Evolutionary conservation across 2,888 invertebrate genomes (phyloP).

Genomic region (Platycheirus rosarum): DNA sequence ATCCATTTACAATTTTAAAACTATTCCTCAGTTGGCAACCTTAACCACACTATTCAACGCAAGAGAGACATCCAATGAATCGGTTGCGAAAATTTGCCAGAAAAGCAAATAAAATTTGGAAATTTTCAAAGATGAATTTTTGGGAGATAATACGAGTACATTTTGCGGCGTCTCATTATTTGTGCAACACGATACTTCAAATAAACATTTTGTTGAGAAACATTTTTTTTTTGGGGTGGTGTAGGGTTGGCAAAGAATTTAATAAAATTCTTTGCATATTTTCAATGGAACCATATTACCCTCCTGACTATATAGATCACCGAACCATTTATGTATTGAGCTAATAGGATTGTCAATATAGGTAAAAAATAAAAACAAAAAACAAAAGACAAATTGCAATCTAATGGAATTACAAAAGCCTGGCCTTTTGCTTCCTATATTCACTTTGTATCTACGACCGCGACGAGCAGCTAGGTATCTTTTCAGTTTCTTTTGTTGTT

Average conservation of each 20-base stretch:
- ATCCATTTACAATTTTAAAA: neutral
- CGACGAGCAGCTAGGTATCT: too few relatives aligned
- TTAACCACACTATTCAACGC: neutral
- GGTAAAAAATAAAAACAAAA: conserved; percentile 32
- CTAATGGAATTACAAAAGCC: conserved; percentile 66
- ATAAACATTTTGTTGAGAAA: conserved; percentile 33
- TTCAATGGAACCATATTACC: too few relatives aligned
- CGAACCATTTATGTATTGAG: conserved; percentile 17
- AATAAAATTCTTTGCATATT: too few relatives aligned
- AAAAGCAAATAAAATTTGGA: conserved; percentile 61
- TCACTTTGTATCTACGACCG: conserved; percentile 5
- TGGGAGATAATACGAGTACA: conserved; percentile 43
- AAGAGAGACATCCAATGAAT: conserved; percentile 31
- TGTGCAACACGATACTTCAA: conserved; percentile 60
- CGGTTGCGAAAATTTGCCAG: conserved; percentile 44
- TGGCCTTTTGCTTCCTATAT: conserved; percentile 66
- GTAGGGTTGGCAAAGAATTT: neutral
- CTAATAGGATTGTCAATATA: conserved; percentile 64
- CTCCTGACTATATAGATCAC: too few relatives aligned
- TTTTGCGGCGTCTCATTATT: conserved; percentile 43
- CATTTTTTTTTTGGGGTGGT: conserved; percentile 8
- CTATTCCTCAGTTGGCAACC: neutral
- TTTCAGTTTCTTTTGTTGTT: neutral
- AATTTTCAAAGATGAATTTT: conserved; percentile 46
- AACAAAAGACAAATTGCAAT: conserved; percentile 55